Evolutionary conservation across 35 echinoderm and acorn worm species (phyloP), one percentile per base, ranked within the genome.

Genomic region (Heliocidaris erythrogramma): DNA sequence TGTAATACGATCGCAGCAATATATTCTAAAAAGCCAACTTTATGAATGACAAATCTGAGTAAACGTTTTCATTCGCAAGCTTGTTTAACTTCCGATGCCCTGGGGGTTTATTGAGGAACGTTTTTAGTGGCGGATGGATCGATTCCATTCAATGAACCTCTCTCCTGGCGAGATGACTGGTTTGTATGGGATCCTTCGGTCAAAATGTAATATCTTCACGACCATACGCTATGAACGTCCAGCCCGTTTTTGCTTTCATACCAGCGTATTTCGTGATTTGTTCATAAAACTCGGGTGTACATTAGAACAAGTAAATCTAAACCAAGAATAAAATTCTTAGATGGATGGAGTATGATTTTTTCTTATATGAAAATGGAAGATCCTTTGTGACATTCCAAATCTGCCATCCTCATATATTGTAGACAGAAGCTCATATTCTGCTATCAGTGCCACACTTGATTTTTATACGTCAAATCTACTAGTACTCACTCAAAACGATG

Each of bases 11-110:
- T 89, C 87, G 31, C 87, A 32, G 87, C 65, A 89, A 48, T 89
- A 48, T 42, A 48, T 89, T 89, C n/a, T 89, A 89, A 89, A 89
- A 48, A 89, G 87, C 47, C 31, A 31, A 89, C 31, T 89, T 89
- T 89, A 89, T 89, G 87, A 89, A 89, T 89, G 87, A 48, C 87
- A 32, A 89, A 89, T 89, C 87, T 89, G 87, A 48, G 87, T 89
- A 92, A 92, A 92, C 91, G 49, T 92, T 92, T 92, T 92, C 49
- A 16, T 92, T 92, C 91, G 91, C 91, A 49, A 49, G 91, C 91
- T 92, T 92, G 91, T 92, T 92, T 92, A 92, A 92, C 91, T 92
- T 92, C 91, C 91, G 91, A 52, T 50, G 48, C 91, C 91, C 91
- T 2, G 4, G 91, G 91, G 87, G 47, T 17, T 78, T 78, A 21